Evolutionary conservation across 2,888 invertebrate genomes (phyloP).

Genomic region (Pterostichus madidus): DNA sequence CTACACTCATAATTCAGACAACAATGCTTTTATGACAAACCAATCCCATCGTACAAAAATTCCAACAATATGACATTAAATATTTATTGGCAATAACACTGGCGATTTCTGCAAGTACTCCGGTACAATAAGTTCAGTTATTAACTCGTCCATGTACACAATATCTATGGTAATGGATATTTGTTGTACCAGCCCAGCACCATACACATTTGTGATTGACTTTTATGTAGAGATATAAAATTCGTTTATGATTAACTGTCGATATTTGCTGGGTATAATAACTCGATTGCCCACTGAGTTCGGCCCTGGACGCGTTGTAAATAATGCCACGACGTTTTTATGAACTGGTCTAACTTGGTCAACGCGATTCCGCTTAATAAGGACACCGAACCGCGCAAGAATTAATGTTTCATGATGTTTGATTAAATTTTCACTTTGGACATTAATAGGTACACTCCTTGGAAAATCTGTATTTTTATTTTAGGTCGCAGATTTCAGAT

Average conservation of each 20-base stretch:
- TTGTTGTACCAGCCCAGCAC: not conserved
- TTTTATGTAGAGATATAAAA: slow-evolving; percentile 60
- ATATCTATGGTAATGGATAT: slow-evolving; percentile 46
- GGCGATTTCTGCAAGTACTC: slow-evolving; percentile 13
- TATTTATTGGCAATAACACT: slow-evolving; percentile 27
- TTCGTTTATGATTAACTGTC: slow-evolving; percentile 63
- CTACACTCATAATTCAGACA: no score
- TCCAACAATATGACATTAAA: slow-evolving; percentile 38
- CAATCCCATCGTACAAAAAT: not conserved
- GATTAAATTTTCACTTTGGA: slow-evolving; percentile 57
- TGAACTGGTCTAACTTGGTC: slow-evolving; percentile 53
- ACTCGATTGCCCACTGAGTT: slow-evolving; percentile 54
- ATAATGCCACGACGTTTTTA: slow-evolving; percentile 60
- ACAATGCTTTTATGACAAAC: no score
- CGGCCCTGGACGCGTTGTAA: slow-evolving; percentile 60
- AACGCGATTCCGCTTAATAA: slow-evolving; percentile 56
- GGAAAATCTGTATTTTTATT: no score
- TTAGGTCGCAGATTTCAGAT: no score
- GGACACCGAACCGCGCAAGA: slow-evolving; percentile 57
- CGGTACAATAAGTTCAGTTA: slow-evolving; percentile 27
- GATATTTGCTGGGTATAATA: slow-evolving; percentile 50
- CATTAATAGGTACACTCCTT: slow-evolving; percentile 25
- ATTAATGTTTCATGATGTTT: slow-evolving; percentile 54
- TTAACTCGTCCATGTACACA: slow-evolving; percentile 50
- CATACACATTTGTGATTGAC: slow-evolving; percentile 49